phyloP scores from a whole-genome alignment of 2,113 vertebrate species.

The Oostethus manadensis region DNA sequence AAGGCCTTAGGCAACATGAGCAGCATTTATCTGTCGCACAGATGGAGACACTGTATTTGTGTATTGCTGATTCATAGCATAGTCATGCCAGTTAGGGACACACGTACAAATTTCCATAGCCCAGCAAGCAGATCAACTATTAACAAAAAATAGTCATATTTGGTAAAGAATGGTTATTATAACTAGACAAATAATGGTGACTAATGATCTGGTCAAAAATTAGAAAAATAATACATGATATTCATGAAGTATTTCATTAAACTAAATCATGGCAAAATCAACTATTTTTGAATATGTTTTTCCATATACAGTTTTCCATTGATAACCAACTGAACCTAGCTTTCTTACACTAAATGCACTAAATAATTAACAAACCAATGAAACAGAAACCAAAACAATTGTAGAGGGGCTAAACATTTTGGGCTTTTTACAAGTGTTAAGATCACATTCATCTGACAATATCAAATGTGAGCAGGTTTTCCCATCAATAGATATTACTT shows the following conservation, averaged over 20 bases:
- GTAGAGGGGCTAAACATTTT: neutral
- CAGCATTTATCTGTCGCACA: slow-evolving; percentile 47
- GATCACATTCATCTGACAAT: neutral
- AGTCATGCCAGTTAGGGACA: slow-evolving; percentile 44
- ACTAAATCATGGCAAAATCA: too few relatives aligned
- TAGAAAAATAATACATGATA: too few relatives aligned
- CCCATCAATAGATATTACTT: neutral
- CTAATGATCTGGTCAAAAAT: too few relatives aligned
- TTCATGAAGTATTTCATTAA: too few relatives aligned
- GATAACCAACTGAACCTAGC: neutral
- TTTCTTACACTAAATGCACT: neutral
- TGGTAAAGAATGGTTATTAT: too few relatives aligned
- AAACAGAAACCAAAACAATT: too few relatives aligned
- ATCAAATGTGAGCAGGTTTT: neutral
- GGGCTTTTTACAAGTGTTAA: neutral
- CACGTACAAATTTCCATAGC: slow-evolving; percentile 51
- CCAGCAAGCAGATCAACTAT: slow-evolving; percentile 2
- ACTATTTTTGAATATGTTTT: too few relatives aligned
- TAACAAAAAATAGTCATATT: neutral
- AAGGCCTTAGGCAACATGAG: neutral
- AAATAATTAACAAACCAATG: too few relatives aligned
- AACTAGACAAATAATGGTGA: too few relatives aligned
- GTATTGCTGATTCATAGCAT: slow-evolving; percentile 55
- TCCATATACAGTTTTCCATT: too few relatives aligned
- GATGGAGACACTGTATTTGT: slow-evolving; percentile 49